Evolutionary conservation across 2,113 vertebrate species (phyloP).

Genomic region (Aplodontia rufa): DNA sequence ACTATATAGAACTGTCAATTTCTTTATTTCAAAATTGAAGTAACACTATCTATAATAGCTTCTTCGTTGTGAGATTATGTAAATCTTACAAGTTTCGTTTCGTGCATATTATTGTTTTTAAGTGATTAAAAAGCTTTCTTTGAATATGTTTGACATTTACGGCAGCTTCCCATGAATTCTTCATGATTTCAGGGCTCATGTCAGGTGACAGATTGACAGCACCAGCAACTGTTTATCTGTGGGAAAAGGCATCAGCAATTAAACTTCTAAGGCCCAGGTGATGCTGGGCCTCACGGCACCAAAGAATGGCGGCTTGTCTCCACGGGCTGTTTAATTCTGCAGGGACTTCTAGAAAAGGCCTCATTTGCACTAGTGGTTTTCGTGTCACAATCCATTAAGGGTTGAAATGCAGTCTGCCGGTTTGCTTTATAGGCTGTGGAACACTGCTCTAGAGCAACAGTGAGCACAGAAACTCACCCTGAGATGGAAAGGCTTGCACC

Average conservation of each 20-base stretch:
- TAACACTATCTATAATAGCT: not conserved
- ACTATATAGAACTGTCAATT: not conserved
- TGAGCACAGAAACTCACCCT: not conserved
- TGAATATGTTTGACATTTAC: constrained; percentile 39
- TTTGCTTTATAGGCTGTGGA: not conserved
- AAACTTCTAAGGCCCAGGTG: not conserved
- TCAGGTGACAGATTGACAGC: constrained; percentile 54
- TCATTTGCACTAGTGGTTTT: constrained; percentile 24
- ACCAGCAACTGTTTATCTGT: constrained; percentile 27
- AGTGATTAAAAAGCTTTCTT: constrained; percentile 53
- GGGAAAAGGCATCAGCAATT: constrained; percentile 49
- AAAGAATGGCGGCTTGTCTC: not conserved
- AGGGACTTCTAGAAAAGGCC: not conserved
- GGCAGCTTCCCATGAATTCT: constrained; percentile 60
- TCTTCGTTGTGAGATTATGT: not conserved
- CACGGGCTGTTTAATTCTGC: not conserved
- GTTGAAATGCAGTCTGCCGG: not conserved
- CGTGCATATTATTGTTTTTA: not conserved
- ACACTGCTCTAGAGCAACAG: not conserved
- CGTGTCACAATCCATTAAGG: constrained; percentile 52
- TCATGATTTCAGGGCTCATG: constrained; percentile 37
- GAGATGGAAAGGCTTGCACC: not conserved
- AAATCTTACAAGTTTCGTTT: constrained; percentile 4
- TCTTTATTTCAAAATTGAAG: not conserved
- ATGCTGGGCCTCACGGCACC: not conserved